Evolutionary conservation across 2,113 vertebrate species (phyloP), one percentile per base, ranked within the genome.

Genomic region (Cryptomyrus ogoouensis): DNA sequence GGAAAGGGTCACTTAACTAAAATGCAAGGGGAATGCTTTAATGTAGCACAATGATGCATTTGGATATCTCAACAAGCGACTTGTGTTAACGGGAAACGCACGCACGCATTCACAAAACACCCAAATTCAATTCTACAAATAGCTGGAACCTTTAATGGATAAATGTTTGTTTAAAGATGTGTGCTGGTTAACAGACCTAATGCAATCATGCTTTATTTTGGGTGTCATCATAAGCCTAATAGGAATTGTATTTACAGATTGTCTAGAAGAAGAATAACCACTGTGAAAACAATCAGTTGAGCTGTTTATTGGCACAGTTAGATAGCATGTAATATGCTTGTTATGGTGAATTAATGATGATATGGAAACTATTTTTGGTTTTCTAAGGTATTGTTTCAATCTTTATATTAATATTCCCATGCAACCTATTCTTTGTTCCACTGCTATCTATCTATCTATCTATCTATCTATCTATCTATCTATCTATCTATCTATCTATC

Each of bases 1-100:
- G 95, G 96, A 97, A 97, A 95, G 97, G 97, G 97, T 98, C 97
- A 97, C 95, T 97, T 96, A 95, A 94, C 96, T 93, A 93, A 94
- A 96, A 97, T 96, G 96, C 95, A 66, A 89, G 92, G 94, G 94
- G 95, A 94, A 93, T 92, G 93, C 96, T 96, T 97, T 96, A 96
- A 97, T 96, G 96, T 95, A 92, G 94, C 91, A 95, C 95, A 91
- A 92, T 96, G 96, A 96, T 91, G 95, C 97, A 95, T 96, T 93
- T 94, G 96, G 93, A 94, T 95, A 94, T 94, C 95, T 94, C 92
- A 94, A 94, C 93, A 91, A 93, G 94, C 94, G 92, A 95, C 94
- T 93, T 91, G 77, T 91, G 92, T 93, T 93, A 96, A 92, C 66
- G 89, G 85, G 85, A 91, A 92, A 92, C 91, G 93, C 56, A 53